A percentile compares a stretch with the other conserved stretches of the same genome.
Conservation (phyloP, 2,888 invertebrate species). For the Camptogramma bilineatum region DNA sequence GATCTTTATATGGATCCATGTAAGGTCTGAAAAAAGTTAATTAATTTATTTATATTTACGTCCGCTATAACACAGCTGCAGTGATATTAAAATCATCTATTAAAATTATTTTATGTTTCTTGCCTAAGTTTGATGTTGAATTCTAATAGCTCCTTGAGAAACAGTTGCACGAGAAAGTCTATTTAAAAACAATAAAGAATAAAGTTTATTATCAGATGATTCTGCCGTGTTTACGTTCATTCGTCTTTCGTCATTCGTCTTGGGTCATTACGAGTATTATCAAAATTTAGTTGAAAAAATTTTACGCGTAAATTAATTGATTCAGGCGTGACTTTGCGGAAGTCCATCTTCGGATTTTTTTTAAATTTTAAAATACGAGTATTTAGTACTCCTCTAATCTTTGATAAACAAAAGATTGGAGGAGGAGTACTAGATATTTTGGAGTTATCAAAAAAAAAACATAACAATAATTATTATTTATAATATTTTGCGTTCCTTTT, state of each 20-base stretch:
- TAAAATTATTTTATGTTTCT: conserved; percentile 46
- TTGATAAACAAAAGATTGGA: too few relatives aligned
- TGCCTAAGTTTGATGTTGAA: conserved; percentile 20
- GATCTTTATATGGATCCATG: not conserved
- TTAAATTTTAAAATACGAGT: too few relatives aligned
- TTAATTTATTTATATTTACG: not conserved
- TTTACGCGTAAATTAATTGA: too few relatives aligned
- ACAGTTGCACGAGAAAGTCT: not conserved
- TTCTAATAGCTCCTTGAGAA: conserved; percentile 5
- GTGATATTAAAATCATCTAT: conserved; percentile 3
- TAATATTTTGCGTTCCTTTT: too few relatives aligned
- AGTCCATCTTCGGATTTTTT: too few relatives aligned
- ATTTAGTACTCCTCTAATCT: too few relatives aligned
- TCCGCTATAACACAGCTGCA: not conserved
- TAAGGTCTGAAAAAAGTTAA: too few relatives aligned
- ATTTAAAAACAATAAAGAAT: not conserved
- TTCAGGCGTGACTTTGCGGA: too few relatives aligned
- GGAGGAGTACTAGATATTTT: too few relatives aligned
- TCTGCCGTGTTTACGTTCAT: not conserved
- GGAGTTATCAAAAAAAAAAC: too few relatives aligned
- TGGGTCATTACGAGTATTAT: not conserved
- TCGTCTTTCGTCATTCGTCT: not conserved
- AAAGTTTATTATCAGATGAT: not conserved
- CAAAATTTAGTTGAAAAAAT: too few relatives aligned
- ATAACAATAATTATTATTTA: too few relatives aligned